Base-by-base conservation (phyloP, 2,113 vertebrate genomes). In the Leuciscus idus region DNA sequence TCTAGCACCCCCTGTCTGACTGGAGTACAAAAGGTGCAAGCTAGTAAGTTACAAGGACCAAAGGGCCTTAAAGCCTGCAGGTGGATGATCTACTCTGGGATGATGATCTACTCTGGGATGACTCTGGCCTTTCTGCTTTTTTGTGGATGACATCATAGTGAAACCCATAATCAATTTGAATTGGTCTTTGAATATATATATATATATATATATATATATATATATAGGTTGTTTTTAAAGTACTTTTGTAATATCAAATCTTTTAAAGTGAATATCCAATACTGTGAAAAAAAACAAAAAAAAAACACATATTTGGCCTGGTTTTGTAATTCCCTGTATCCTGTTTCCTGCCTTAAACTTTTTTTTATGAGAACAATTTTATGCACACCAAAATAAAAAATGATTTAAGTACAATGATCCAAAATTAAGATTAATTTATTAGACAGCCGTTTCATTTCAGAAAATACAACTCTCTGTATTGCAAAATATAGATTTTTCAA, bases 391-490 rank as follows among this genome's bases (percentile, higher is more conserved):
- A 13, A 26, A 52, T 30, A 46, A 7, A 26, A 66, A 50, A 7
- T 2, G 0, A 50, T 9, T 48, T 8, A 21, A 48, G 48, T 3
- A n/a, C 6, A 57, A 46, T 19, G 73, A n/a, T 52, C 33, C 30
- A 76, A 85, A 85, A 93, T 94, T 91, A 89, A 90, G 87, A 81
- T 92, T 88, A 87, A 74, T 93, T 95, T 94, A 95, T 93, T 94
- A 90, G 84, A 92, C 89, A 68, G 76, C 90, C 87, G 48, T 92
- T 92, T 90, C 50, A 62, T 77, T 62, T 64, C 72, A 92, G 92
- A 94, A 95, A 95, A 95, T 93, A 95, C 89, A 92, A 77, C 11
- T 91, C 80, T 91, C 85, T 89, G 90, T 81, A 88, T 90, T 91
- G 90, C 92, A 93, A 95, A 95, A 94, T 93, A 94, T 90, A 91